A percentile compares a stretch with the other conserved stretches of the same genome.
phyloP scores from a whole-genome alignment of 2,113 vertebrate genomes.

The Eidolon helvum region DNA sequence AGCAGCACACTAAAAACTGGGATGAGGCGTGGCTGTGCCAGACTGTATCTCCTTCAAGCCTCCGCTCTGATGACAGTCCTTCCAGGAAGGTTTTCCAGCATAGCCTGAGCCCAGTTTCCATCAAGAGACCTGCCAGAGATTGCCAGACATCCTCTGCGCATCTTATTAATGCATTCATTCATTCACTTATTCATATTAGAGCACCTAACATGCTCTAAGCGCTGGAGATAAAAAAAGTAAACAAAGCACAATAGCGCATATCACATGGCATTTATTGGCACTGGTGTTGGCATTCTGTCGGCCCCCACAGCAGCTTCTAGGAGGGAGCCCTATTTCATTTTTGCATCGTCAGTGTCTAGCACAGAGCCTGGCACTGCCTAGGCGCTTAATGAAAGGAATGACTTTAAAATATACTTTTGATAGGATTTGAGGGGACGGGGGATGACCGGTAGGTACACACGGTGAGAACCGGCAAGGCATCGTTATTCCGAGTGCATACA shows the following conservation, averaged over 20 bases:
- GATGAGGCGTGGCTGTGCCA: neutral
- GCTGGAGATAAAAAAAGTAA: neutral
- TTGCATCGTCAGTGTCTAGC: neutral
- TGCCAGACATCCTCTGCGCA: no score
- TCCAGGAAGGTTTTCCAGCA: neutral
- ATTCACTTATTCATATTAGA: neutral
- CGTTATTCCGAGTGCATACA: neutral
- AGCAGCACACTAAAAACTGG: neutral
- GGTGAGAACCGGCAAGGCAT: neutral
- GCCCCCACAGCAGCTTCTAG: neutral
- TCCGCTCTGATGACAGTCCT: neutral
- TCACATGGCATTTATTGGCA: neutral
- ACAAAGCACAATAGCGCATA: neutral
- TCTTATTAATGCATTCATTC: neutral
- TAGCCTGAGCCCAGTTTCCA: neutral
- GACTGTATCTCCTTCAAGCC: neutral
- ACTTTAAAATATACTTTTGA: neutral
- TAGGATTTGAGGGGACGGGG: neutral
- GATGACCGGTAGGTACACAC: neutral
- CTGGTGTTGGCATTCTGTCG: neutral
- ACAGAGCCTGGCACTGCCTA: neutral
- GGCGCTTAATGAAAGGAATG: neutral
- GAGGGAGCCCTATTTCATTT: neutral
- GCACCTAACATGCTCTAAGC: neutral
- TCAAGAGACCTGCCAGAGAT: neutral